Percentiles rank a stretch among this genome's conserved stretches.
Conservation (phyloP, 2,797 vertebrate species). For the Amniataba percoides region DNA sequence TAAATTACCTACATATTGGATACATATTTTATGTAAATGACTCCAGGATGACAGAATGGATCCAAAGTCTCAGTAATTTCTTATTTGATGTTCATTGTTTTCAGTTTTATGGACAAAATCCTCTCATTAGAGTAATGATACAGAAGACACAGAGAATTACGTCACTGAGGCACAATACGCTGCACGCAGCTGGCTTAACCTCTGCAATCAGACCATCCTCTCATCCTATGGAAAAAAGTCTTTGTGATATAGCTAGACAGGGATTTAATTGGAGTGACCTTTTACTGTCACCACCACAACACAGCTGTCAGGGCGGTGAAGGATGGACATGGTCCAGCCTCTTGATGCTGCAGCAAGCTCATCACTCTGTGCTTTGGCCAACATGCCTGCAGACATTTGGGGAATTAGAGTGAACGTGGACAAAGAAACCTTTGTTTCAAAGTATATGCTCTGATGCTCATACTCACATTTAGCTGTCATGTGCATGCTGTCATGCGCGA, state of each 20-base stretch:
- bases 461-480: neutral
- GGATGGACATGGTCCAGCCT: conserved; percentile 10
- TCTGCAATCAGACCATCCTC: neutral
- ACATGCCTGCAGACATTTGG: neutral
- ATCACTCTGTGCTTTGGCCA: neutral
- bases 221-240: neutral
- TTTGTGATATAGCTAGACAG: conserved; percentile 21
- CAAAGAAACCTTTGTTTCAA: neutral
- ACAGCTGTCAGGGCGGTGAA: conserved; percentile 14
- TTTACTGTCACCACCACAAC: conserved; percentile 10
- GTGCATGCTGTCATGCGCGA: neutral
- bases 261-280: conserved; percentile 28
- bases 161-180: neutral
- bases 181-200: neutral
- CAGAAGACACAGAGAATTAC: neutral
- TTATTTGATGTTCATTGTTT: neutral
- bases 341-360: conserved; percentile 12
- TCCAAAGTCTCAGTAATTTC: neutral
- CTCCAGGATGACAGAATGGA: neutral
- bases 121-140: neutral
- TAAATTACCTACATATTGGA: neutral
- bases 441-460: neutral
- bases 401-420: neutral
- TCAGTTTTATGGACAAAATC: neutral
- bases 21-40: neutral